These are phyloP conservation scores for Talpa occidentalis DNA, from an alignment of 2,113 vertebrate species.

Conservation along the genomic window DNA sequence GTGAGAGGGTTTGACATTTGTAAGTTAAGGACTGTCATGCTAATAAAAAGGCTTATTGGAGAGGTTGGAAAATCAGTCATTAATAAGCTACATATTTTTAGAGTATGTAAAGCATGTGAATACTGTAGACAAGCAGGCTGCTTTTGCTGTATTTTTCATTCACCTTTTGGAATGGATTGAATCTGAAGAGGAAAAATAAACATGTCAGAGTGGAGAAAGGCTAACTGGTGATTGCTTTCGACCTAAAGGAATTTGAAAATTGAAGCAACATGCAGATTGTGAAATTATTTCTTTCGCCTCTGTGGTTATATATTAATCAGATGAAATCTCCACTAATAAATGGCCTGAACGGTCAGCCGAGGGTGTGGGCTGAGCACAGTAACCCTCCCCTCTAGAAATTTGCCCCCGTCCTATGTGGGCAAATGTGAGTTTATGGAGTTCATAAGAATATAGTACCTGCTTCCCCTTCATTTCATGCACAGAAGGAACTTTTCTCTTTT, in stretches of 20 bases:
- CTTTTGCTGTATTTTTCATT: conserved; percentile 80
- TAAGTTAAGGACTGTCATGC: conserved; percentile 82
- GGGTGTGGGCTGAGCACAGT: rapidly evolving
- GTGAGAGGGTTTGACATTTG: conserved; percentile 76
- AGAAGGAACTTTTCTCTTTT: neutral
- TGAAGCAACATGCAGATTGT: neutral
- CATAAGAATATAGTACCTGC: rapidly evolving
- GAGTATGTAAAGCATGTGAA: conserved; percentile 86
- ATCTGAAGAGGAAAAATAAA: conserved; percentile 71
- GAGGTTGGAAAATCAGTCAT: conserved; percentile 84
- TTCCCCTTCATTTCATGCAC: no score
- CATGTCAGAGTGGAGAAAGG: conserved; percentile 44
- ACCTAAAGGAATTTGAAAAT: conserved; percentile 36
- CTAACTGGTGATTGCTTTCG: neutral
- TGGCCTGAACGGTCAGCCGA: rapidly evolving
- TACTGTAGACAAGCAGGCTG: conserved; percentile 79
- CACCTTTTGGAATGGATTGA: conserved; percentile 48
- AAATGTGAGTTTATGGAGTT: neutral
- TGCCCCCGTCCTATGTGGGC: neutral
- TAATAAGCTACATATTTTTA: conserved; percentile 88
- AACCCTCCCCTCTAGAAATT: neutral
- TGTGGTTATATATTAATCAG: conserved; percentile 40
- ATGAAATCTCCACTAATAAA: neutral
- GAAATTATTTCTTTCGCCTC: neutral
- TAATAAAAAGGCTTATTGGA: conserved; percentile 85